phyloP scores from a whole-genome alignment of 2,888 invertebrate genomes.

The Metalampra italica region DNA sequence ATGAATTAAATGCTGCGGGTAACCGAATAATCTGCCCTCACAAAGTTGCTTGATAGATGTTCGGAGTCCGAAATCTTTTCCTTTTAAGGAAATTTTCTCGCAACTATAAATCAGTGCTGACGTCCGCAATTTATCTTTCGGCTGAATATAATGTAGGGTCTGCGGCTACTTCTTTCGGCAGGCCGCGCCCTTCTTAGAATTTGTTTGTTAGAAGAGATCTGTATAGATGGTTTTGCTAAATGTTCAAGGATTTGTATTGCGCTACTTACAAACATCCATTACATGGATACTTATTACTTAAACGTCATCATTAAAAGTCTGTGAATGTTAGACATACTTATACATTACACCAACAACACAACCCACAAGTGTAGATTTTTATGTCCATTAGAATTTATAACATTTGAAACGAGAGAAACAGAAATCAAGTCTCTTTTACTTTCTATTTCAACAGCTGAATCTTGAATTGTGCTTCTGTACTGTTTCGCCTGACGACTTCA shows the following conservation, averaged over 20 bases:
- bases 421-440: too few relatives aligned
- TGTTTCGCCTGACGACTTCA: too few relatives aligned
- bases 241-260: background rate
- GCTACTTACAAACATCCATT: too few relatives aligned
- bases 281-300: too few relatives aligned
- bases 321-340: too few relatives aligned
- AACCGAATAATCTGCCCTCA: constrained; percentile 30
- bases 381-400: too few relatives aligned
- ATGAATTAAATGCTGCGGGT: constrained; percentile 13
- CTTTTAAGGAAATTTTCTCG: constrained; percentile 31
- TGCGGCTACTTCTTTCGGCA: constrained; percentile 7
- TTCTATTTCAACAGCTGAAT: too few relatives aligned
- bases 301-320: too few relatives aligned
- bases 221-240: background rate
- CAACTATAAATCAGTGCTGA: constrained; percentile 48
- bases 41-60: constrained; percentile 40
- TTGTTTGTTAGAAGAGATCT: constrained; percentile 9
- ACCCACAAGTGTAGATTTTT: too few relatives aligned
- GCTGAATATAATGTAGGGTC: constrained; percentile 26
- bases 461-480: too few relatives aligned
- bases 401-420: too few relatives aligned
- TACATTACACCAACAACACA: too few relatives aligned
- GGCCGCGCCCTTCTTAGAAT: constrained; percentile 14
- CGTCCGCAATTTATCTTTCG: constrained; percentile 45
- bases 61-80: constrained; percentile 21